These are phyloP conservation scores for Hippasteria phrygiana DNA, from an alignment of 53 echinoderm and acorn worm genomes.

Conservation along the genomic window DNA sequence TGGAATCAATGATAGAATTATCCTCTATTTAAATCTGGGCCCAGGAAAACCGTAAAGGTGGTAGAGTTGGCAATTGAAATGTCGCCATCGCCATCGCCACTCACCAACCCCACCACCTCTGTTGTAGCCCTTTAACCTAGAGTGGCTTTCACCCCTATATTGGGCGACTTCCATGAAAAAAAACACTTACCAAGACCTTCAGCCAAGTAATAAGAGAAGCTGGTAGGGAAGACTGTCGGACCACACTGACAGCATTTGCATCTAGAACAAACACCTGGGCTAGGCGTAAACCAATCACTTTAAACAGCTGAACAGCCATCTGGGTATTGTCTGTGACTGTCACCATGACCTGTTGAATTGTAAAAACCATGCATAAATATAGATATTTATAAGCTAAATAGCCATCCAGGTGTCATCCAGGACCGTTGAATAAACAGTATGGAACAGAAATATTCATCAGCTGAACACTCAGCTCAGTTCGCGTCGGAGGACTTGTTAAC, in stretches of 20 bases:
- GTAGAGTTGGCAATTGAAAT: no score
- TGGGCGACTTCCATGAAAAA: not conserved
- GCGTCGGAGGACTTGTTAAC: no score
- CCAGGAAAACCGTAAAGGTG: no score
- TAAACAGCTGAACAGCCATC: conserved; percentile 85
- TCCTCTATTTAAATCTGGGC: no score
- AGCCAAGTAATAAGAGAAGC: conserved; percentile 93
- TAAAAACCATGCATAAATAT: no score
- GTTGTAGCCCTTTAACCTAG: no score
- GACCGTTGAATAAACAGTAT: conserved; percentile 57
- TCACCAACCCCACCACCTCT: no score
- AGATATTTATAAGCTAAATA: conserved; percentile 1
- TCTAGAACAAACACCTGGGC: conserved; percentile 83
- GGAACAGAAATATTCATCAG: not conserved
- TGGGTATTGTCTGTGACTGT: conserved; percentile 92
- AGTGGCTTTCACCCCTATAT: not conserved
- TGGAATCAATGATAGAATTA: no score
- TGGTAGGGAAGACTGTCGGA: conserved; percentile 90
- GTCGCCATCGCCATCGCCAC: no score
- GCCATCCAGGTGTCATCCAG: conserved; percentile 77
- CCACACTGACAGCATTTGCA: conserved; percentile 82
- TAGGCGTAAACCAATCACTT: conserved; percentile 92
- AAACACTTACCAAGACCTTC: conserved; percentile 79
- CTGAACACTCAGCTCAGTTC: no score
- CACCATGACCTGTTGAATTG: conserved; percentile 76